Evolutionary conservation across 2,797 vertebrate genomes (phyloP).

Genomic region (Hydrophis major): DNA sequence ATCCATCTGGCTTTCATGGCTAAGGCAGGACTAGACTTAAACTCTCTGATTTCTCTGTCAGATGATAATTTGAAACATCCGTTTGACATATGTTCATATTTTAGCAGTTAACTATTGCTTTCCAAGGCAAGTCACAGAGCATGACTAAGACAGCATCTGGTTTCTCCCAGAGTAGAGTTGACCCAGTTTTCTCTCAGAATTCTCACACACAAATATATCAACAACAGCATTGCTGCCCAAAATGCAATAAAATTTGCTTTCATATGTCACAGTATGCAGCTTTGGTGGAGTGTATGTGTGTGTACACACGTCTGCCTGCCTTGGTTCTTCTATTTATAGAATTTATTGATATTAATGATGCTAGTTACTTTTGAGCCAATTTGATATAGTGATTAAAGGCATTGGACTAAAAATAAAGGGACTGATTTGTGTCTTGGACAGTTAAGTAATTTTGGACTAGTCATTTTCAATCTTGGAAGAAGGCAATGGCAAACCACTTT

Average conservation of each 20-base stretch:
- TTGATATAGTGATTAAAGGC: background rate
- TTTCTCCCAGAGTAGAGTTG: slow-evolving; percentile 39
- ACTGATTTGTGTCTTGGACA: background rate
- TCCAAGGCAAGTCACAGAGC: slow-evolving; percentile 35
- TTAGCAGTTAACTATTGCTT: slow-evolving; percentile 45
- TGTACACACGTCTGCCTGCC: no score
- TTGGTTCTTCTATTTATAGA: background rate
- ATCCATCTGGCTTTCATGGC: background rate
- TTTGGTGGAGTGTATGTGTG: background rate
- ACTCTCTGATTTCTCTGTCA: slow-evolving; percentile 42
- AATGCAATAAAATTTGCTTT: background rate
- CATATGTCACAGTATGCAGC: background rate
- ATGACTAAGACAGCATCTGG: slow-evolving; percentile 47
- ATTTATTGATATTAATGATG: background rate
- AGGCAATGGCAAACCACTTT: background rate
- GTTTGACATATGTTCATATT: slow-evolving; percentile 41
- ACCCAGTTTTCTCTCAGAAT: slow-evolving; percentile 5
- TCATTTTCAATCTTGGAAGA: background rate
- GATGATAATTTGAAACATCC: slow-evolving; percentile 43
- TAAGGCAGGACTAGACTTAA: background rate
- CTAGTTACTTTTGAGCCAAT: background rate
- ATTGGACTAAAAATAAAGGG: background rate
- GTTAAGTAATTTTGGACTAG: background rate
- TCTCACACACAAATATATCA: background rate
- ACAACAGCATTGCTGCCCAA: background rate